Percentiles rank a stretch among this genome's conserved stretches.
These are phyloP conservation scores for Miichthys miiuy DNA, from an alignment of 2,797 vertebrate genomes.

Conservation along the genomic window DNA sequence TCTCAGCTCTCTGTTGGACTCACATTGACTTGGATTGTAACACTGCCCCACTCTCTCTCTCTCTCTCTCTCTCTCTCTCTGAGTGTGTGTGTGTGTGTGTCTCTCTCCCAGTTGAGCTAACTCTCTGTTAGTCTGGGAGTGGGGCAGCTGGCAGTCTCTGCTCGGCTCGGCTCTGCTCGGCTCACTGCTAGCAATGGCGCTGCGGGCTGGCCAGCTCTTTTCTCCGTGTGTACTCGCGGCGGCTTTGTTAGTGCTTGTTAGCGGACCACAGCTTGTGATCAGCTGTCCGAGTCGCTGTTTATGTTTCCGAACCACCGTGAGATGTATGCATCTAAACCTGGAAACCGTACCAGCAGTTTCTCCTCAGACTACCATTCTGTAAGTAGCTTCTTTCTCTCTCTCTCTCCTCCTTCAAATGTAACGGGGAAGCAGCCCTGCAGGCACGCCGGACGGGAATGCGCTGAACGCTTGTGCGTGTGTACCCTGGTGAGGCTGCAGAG, in stretches of 20 bases:
- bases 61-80: neutral
- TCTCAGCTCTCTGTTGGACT: conserved; percentile 2
- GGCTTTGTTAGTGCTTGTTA: conserved; percentile 70
- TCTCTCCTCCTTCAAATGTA: conserved; percentile 6
- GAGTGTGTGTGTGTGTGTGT: neutral
- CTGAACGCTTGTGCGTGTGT: conserved; percentile 2
- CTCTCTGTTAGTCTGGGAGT: conserved; percentile 36
- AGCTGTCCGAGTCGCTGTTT: conserved; percentile 95
- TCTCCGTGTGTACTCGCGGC: conserved; percentile 72
- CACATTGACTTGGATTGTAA: conserved; percentile 2
- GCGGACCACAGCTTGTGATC: conserved; percentile 73
- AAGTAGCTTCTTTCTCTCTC: conserved; percentile 79
- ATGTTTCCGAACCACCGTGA: conserved; percentile 96
- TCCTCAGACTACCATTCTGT: conserved; percentile 96
- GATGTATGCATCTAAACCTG: conserved; percentile 98
- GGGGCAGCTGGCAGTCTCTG: conserved; percentile 73
- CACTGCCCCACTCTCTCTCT: conserved; percentile 23
- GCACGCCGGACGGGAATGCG: conserved; percentile 19
- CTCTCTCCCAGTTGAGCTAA: conserved; percentile 12
- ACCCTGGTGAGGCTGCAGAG: neutral
- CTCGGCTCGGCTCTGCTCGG: conserved; percentile 76
- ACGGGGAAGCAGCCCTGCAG: conserved; percentile 37
- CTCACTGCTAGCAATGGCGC: conserved; percentile 85
- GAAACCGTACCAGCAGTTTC: conserved; percentile 91
- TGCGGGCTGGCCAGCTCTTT: conserved; percentile 79